A percentile compares a stretch with the other conserved stretches of the same genome.
These are phyloP conservation scores for Cyanoliseus patagonus DNA, from an alignment of 2,113 vertebrate genomes.

Conservation along the genomic window DNA sequence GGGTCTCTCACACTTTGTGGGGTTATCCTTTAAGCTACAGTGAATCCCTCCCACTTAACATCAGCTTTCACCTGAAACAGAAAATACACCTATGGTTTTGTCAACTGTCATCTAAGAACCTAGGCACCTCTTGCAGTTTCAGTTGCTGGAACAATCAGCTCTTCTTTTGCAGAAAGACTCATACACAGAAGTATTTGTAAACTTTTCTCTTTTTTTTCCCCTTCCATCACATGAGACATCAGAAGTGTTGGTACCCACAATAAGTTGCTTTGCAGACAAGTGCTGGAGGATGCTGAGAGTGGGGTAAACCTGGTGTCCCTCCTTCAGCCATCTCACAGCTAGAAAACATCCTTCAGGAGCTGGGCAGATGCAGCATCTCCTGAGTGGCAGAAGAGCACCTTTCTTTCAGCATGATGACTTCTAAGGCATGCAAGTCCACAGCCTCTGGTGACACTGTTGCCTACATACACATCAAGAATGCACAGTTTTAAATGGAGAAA, in stretches of 20 bases:
- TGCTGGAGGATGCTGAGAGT: background rate
- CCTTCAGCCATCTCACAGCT: background rate
- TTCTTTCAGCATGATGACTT: background rate
- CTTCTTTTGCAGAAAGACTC: background rate
- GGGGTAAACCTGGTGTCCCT: background rate
- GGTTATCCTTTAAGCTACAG: background rate
- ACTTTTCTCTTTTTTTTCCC: background rate
- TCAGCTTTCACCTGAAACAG: background rate
- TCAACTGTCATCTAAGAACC: background rate
- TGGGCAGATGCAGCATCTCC: background rate
- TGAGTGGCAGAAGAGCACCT: background rate
- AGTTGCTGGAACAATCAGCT: background rate
- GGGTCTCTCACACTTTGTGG: background rate
- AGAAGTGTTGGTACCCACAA: background rate
- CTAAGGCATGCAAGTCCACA: background rate
- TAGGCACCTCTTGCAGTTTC: background rate
- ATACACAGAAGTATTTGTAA: background rate
- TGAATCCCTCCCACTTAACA: background rate
- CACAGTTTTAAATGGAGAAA: background rate
- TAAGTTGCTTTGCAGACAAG: background rate
- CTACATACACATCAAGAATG: background rate
- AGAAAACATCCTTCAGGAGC: background rate
- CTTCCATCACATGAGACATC: background rate
- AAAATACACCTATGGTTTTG: background rate
- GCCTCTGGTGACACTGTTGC: background rate